Base-by-base conservation (phyloP, 1,140 invertebrate genomes). In the Laupala kohalensis region DNA sequence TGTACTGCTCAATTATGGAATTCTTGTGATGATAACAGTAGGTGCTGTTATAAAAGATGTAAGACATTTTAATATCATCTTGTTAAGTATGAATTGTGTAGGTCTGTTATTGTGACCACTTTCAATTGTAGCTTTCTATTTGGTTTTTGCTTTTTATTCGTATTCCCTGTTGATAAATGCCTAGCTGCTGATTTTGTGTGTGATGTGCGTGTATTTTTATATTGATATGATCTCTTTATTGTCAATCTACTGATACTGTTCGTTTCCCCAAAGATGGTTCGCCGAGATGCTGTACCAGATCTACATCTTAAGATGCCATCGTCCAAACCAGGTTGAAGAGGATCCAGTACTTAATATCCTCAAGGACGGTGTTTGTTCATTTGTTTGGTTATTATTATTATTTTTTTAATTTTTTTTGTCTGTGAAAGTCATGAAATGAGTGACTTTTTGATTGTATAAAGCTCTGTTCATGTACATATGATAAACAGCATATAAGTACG, bases 251-350 rank as follows among this genome's bases (percentile, higher is more conserved):
- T 24, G 23, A 6, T 25, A n/a, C 26, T 13, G 5, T 12, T 69
- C 23, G 9, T 65, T 71, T 26, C 25, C n/a, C 37, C 29, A 13
- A 27, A 65, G 70, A 53, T 71, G 63, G 63, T 71, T 29, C 63
- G 70, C 64, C 25, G 70, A n/a, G 70, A 71, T 71, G 29, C 15
- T 64, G 29, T 64, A 27, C n/a, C 25, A 63, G 70, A 71, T 13
- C 70, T 71, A 19, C 70, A 71, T 62, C 70, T 63, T 26, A 30
- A 71, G 64, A 71, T 71, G 70, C 64, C 70, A 5, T 71, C 70
- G 65, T 63, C 63, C 6, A 71, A 71, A 30, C 70, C 70, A 71
- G 63, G 70, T 71, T 71, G 70, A 71, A 71, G 53, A 71, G 28
- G 15, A 30, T 68, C 19, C 19, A 68, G 12, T 68, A 37, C 19